A percentile compares a stretch with the other conserved stretches of the same genome.
phyloP scores from a whole-genome alignment of 2,888 invertebrate genomes.

The Apantesis nais region DNA sequence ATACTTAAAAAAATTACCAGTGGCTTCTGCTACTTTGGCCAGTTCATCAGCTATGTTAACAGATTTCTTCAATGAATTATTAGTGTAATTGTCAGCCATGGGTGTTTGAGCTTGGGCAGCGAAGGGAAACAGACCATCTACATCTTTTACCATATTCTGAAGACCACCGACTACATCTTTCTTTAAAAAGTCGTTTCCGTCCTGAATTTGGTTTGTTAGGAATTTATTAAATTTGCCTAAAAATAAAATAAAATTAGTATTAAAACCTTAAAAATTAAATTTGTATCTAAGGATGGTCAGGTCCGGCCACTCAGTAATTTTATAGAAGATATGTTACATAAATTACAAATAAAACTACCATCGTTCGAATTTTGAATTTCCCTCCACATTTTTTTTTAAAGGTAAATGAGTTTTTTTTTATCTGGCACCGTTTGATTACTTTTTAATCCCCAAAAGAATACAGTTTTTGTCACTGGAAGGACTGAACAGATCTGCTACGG shows the following conservation, averaged over 20 bases:
- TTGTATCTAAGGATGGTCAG: background rate
- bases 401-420: too few relatives aligned
- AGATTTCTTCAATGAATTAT: constrained; percentile 66
- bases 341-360: too few relatives aligned
- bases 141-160: constrained; percentile 62
- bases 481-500: too few relatives aligned
- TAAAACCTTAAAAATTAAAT: background rate
- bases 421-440: too few relatives aligned
- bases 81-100: constrained; percentile 65
- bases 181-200: constrained; percentile 74
- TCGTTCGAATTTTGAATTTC: too few relatives aligned
- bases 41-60: constrained; percentile 75
- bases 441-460: too few relatives aligned
- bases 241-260: constrained; percentile 6
- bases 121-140: constrained; percentile 66
- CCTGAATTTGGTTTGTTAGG: constrained; percentile 62
- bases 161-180: constrained; percentile 75
- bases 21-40: constrained; percentile 86
- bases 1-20: constrained; percentile 69
- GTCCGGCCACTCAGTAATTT: too few relatives aligned
- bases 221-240: constrained; percentile 74
- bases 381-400: too few relatives aligned
- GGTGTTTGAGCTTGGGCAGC: constrained; percentile 57
- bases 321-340: too few relatives aligned
- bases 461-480: too few relatives aligned